A percentile compares a stretch with the other conserved stretches of the same genome.
These are phyloP conservation scores for Limnodromus scolopaceus DNA, from an alignment of 2,797 vertebrate genomes.

Conservation along the genomic window DNA sequence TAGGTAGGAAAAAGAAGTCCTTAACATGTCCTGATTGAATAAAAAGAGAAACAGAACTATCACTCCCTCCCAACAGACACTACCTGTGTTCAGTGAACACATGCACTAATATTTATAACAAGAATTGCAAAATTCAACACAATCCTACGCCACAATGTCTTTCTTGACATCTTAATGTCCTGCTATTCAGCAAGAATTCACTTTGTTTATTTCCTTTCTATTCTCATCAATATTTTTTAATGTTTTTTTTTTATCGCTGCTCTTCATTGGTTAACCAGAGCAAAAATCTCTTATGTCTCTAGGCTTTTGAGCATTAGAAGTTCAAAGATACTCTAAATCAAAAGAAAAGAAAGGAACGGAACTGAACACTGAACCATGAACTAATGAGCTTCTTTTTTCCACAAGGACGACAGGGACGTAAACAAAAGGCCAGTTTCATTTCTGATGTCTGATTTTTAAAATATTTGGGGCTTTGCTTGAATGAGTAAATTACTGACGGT, in stretches of 20 bases:
- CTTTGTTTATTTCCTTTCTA: background rate
- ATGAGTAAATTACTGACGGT: background rate
- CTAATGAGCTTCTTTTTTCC: background rate
- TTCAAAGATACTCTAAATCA: background rate
- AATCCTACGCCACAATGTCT: rapidly evolving
- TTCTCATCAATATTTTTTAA: background rate
- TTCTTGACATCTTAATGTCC: background rate
- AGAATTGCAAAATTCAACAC: background rate
- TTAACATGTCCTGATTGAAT: background rate
- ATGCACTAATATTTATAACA: background rate
- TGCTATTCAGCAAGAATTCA: background rate
- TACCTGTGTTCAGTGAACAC: background rate
- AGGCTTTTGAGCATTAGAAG: background rate
- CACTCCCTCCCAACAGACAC: rapidly evolving
- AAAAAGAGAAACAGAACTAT: background rate
- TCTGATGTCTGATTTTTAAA: background rate
- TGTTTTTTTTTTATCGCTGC: background rate
- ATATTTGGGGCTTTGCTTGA: background rate
- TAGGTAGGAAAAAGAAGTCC: background rate
- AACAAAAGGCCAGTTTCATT: background rate
- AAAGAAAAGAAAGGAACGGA: background rate
- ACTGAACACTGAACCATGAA: background rate
- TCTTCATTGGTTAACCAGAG: background rate
- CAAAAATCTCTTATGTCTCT: background rate
- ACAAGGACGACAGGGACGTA: background rate